phyloP scores from a whole-genome alignment of 2,797 vertebrate species.

The Falco rusticolus region DNA sequence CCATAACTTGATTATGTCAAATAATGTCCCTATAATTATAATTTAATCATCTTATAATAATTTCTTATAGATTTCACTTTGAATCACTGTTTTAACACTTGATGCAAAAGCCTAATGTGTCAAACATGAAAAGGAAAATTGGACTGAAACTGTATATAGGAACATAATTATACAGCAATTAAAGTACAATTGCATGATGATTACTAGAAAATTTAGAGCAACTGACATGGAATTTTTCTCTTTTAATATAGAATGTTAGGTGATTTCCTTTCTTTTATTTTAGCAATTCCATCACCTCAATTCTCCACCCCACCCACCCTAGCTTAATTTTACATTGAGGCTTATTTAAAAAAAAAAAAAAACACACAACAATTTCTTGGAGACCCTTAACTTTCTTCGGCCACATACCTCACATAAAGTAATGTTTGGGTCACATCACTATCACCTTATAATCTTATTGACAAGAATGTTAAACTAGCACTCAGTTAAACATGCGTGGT shows the following conservation, averaged over 20 bases:
- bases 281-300: not conserved
- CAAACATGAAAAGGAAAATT: not conserved
- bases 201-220: slow-evolving; percentile 13
- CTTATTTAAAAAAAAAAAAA: not conserved
- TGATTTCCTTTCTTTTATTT: not conserved
- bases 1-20: not conserved
- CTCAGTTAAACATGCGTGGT: not conserved
- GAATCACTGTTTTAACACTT: not conserved
- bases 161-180: slow-evolving; percentile 34
- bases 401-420: not conserved
- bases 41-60: not conserved
- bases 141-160: not conserved
- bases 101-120: not conserved
- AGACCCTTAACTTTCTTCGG: not conserved
- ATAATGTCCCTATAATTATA: not conserved
- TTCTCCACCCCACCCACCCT: not conserved
- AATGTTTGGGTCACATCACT: not conserved
- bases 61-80: not conserved
- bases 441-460: not conserved
- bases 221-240: not conserved
- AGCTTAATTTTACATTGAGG: not conserved
- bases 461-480: not conserved
- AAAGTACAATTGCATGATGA: not conserved
- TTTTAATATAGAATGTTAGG: not conserved
- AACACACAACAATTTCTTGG: not conserved